Conservation (phyloP, 2,113 vertebrate species). For the Myotis yumanensis region DNA sequence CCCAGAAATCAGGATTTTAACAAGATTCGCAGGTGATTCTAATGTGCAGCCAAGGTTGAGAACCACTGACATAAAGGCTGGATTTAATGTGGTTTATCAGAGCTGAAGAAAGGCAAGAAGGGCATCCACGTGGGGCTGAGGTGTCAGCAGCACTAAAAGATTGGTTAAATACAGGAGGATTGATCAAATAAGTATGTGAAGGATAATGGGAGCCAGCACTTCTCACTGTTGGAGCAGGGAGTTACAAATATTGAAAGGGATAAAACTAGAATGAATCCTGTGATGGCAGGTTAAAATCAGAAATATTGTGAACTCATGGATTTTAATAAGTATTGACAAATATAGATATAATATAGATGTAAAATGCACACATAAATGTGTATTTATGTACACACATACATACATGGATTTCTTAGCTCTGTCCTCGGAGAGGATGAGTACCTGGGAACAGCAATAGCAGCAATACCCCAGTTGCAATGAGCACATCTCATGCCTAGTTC, state of each 20-base stretch:
- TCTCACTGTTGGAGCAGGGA: background rate
- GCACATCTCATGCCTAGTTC: background rate
- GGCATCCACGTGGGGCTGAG: background rate
- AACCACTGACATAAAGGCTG: background rate
- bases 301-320: background rate
- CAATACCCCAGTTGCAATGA: background rate
- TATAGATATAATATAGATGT: background rate
- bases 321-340: conserved; percentile 18
- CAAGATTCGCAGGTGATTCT: no score
- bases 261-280: background rate
- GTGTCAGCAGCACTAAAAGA: background rate
- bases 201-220: background rate
- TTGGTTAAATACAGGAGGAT: background rate
- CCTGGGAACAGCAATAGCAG: background rate
- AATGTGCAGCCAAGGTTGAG: no score
- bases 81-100: background rate
- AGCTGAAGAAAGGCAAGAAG: background rate
- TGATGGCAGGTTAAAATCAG: background rate
- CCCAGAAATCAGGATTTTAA: no score
- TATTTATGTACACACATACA: background rate
- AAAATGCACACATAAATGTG: background rate
- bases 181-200: background rate
- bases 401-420: background rate
- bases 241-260: background rate
- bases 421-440: background rate